A percentile compares a stretch with the other conserved stretches of the same genome.
phyloP scores from a whole-genome alignment of 2,888 invertebrate genomes.

The Melipona beecheii region DNA sequence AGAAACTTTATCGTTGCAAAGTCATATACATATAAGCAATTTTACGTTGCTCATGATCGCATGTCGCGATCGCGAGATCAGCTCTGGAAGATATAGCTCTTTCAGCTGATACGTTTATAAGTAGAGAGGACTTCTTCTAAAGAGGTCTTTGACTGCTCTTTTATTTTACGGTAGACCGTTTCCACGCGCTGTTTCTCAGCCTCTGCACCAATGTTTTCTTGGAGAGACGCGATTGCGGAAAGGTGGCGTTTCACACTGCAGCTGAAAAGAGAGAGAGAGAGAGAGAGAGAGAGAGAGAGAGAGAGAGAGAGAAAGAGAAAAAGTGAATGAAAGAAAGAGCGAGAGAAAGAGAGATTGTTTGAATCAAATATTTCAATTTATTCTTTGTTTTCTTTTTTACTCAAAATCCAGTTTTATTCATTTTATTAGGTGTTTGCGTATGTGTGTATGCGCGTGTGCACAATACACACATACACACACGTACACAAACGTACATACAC shows the following conservation, averaged over 20 bases:
- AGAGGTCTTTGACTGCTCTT: constrained; percentile 17
- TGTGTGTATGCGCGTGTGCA: not conserved
- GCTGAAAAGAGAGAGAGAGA: constrained; percentile 57
- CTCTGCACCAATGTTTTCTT: constrained; percentile 74
- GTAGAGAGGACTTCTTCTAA: constrained; percentile 32
- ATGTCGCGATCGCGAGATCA: constrained; percentile 6
- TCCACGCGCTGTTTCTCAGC: constrained; percentile 70
- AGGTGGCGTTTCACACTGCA: constrained; percentile 80
- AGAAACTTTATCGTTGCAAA: constrained; percentile 38
- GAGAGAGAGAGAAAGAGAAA: not conserved
- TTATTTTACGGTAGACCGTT: constrained; percentile 66
- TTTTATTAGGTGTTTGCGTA: constrained; percentile 20
- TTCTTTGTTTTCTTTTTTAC: not conserved
- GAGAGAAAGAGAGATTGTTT: not conserved
- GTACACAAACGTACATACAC: not conserved
- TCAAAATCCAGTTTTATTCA: constrained; percentile 9
- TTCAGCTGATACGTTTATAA: constrained; percentile 29
- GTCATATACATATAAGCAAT: constrained; percentile 13
- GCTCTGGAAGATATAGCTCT: constrained; percentile 14
- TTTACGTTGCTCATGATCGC: constrained; percentile 39
- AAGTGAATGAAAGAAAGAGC: no score
- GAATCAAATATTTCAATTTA: not conserved
- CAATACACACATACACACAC: no score
- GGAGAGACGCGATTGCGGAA: constrained; percentile 76
- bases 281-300: not conserved